Evolutionary conservation across 2,797 vertebrate genomes (phyloP).

Genomic region (Hemitrygon akajei): DNA sequence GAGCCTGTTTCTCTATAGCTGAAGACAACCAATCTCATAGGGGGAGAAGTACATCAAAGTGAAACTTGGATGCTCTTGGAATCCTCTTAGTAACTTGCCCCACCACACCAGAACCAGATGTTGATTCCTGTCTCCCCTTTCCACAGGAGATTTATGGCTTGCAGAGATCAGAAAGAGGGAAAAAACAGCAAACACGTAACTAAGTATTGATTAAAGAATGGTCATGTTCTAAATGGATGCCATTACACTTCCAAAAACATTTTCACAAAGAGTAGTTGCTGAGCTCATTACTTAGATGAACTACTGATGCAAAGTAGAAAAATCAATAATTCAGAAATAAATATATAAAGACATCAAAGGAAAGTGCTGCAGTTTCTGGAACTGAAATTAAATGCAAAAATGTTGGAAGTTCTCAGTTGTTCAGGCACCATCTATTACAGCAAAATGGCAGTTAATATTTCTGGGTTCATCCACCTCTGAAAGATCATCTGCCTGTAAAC

Average conservation of each 20-base stretch:
- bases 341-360: background rate
- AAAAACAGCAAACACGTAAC: background rate
- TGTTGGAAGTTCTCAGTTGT: too few relatives aligned
- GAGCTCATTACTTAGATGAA: background rate
- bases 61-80: background rate
- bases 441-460: too few relatives aligned
- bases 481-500: too few relatives aligned
- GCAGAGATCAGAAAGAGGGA: background rate
- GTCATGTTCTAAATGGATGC: background rate
- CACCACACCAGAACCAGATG: background rate
- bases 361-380: background rate
- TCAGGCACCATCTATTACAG: too few relatives aligned
- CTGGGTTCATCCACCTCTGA: too few relatives aligned
- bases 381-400: too few relatives aligned
- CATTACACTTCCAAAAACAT: background rate
- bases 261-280: background rate
- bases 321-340: background rate
- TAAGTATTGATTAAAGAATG: background rate
- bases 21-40: background rate
- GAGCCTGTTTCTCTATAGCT: background rate
- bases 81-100: too few relatives aligned
- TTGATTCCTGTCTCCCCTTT: background rate
- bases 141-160: background rate
- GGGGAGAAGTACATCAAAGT: too few relatives aligned
- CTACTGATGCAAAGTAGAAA: background rate